Base-by-base conservation (phyloP, 1,140 invertebrate species). In the Diachasma alloeum region DNA sequence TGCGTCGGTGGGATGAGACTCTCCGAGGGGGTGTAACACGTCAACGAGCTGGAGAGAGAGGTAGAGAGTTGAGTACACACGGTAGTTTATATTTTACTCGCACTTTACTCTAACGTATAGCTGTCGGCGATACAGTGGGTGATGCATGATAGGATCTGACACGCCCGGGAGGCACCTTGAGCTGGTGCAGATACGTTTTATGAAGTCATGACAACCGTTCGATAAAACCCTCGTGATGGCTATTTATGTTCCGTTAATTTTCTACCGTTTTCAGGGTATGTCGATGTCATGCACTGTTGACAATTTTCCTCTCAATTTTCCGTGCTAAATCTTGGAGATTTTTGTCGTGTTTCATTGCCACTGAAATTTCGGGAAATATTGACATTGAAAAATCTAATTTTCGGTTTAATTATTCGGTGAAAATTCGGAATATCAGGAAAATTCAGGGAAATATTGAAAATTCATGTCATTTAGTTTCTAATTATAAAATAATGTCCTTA, bases 11-110 rank as follows among this genome's bases (percentile, higher is more conserved):
- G 19, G 48, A 63, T 31, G 22, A 31, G 5, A 63, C 24, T 24
- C 8, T 59, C 4, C 9, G 19, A 26, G 19, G 24, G 24, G 59
- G 59, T 63, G 24, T 63, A 10, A 63, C 19, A 4, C 24, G 59
- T 63, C 59, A 31, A 63, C 19, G 10, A 13, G 59, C 26, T 15
- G 15, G 22, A 42, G 19, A 24, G 15, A 19, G 24, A 63, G 1
- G 13, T 1, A 9, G 15, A 19, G 24, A 63, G 24, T 63, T 19
- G 24, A 63, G 59, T 63, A 26, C 24, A 63, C 19, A 24, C 24
- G 59, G 24, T 63, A 63, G 59, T 63, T 63, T 63, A 63, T 63
- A 63, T 63, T 63, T 63, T 26, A 63, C 59, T 63, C 59, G 59
- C 59, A 63, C 59, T 63, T 63, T 56, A 63, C 59, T 63, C 22